A percentile compares a stretch with the other conserved stretches of the same genome.
Conservation (phyloP, 2,888 invertebrate species). For the Busseola fusca region DNA sequence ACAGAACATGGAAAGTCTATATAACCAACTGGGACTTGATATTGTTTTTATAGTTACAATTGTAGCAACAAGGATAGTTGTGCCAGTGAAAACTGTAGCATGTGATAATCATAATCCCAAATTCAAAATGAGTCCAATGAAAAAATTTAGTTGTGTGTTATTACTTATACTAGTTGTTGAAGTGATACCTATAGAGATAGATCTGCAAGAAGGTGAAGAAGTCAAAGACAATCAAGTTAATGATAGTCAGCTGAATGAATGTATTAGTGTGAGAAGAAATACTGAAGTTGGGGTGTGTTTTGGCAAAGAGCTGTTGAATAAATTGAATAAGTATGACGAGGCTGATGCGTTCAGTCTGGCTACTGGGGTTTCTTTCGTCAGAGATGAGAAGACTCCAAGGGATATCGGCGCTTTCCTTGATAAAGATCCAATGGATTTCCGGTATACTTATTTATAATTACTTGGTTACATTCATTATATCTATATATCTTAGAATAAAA, state of each 20-base stretch:
- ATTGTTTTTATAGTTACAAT: slow-evolving; percentile 79
- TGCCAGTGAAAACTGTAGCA: slow-evolving; percentile 54
- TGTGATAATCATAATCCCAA: slow-evolving; percentile 33
- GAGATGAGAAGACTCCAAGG: slow-evolving; percentile 91
- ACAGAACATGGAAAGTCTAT: slow-evolving; percentile 88
- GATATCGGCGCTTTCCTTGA: slow-evolving; percentile 91
- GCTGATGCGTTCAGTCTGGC: slow-evolving; percentile 91
- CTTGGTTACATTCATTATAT: not conserved
- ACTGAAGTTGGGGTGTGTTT: slow-evolving; percentile 90
- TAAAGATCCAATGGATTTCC: slow-evolving; percentile 92
- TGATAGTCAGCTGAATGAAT: slow-evolving; percentile 79
- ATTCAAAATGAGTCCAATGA: slow-evolving; percentile 47
- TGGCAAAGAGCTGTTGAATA: slow-evolving; percentile 91
- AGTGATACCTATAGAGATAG: slow-evolving; percentile 79
- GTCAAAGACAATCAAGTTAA: slow-evolving; percentile 77
- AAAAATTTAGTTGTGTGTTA: slow-evolving; percentile 58
- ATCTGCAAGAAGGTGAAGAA: slow-evolving; percentile 80
- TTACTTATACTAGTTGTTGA: slow-evolving; percentile 67
- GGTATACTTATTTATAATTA: slow-evolving; percentile 79
- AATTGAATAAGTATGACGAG: slow-evolving; percentile 91
- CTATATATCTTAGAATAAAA: no score
- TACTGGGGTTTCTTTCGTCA: slow-evolving; percentile 90
- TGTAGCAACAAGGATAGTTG: slow-evolving; percentile 74
- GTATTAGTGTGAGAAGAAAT: slow-evolving; percentile 78
- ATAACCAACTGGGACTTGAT: slow-evolving; percentile 79